Percentiles rank a stretch among this genome's conserved stretches.
Conservation (phyloP, 2,797 vertebrate species). For the Eleutherodactylus coqui region DNA sequence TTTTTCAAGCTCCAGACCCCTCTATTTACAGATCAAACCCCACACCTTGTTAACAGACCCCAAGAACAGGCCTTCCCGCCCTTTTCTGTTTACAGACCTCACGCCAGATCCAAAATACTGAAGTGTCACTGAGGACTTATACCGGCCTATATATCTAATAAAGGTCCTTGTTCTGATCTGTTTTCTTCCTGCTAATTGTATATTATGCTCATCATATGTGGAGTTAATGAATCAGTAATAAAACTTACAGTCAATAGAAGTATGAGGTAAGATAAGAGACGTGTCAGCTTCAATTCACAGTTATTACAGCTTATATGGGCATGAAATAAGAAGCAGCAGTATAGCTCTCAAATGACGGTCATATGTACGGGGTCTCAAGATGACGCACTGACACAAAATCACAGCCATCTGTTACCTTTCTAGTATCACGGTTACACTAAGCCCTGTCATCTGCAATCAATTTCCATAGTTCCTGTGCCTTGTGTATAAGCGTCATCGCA, state of each 20-base stretch:
- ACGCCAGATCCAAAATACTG: background rate
- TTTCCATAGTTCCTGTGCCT: background rate
- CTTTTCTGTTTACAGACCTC: no score
- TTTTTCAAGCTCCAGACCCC: no score
- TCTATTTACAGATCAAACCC: no score
- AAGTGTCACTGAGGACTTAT: background rate
- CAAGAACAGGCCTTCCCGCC: no score
- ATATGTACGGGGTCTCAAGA: conserved; percentile 20
- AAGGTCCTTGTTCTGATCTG: background rate
- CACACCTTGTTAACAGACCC: no score
- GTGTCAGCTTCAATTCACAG: background rate
- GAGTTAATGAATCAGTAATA: background rate
- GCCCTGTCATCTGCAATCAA: conserved; percentile 19
- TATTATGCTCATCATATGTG: background rate
- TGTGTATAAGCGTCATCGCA: background rate
- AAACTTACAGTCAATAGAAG: background rate
- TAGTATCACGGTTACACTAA: background rate
- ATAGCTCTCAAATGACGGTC: background rate
- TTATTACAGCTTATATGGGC: background rate
- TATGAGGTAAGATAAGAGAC: background rate
- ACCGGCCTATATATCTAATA: background rate
- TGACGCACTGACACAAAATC: conserved; percentile 31
- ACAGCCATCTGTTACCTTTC: conserved; percentile 34
- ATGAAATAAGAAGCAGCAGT: background rate
- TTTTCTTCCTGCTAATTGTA: background rate